These are phyloP conservation scores for Chirona hameri DNA, from an alignment of 2,888 invertebrate species.

Conservation along the genomic window DNA sequence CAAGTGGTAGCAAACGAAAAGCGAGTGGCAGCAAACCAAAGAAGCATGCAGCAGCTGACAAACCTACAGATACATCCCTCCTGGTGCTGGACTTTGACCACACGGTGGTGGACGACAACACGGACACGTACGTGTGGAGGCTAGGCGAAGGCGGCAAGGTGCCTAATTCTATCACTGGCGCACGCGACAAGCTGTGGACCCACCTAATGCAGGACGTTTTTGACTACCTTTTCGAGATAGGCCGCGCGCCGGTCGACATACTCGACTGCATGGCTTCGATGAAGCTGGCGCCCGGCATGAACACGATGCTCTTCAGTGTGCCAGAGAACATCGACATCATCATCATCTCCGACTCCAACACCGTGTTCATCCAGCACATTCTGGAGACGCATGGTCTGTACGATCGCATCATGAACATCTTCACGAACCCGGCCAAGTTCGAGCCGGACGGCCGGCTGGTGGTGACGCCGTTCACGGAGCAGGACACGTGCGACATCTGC, in stretches of 20 bases:
- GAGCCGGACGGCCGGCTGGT: not conserved
- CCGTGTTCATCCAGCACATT: slow-evolving; percentile 10
- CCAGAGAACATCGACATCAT: not conserved
- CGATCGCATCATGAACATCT: not conserved
- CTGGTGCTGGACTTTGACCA: slow-evolving; percentile 1
- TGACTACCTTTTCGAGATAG: not conserved
- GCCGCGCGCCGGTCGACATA: not conserved
- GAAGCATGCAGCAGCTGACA: not conserved
- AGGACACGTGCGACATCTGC: not conserved
- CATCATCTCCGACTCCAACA: slow-evolving; percentile 2
- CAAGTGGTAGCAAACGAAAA: not conserved
- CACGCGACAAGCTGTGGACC: not conserved
- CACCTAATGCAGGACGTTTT: slow-evolving; percentile 10
- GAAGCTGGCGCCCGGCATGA: slow-evolving; percentile 8
- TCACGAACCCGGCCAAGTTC: not conserved
- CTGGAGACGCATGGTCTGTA: not conserved
- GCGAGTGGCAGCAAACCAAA: not conserved
- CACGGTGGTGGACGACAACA: not conserved
- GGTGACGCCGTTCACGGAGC: not conserved
- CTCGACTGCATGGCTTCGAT: not conserved
- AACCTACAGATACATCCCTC: not conserved
- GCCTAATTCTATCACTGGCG: not conserved
- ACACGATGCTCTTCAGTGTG: not conserved
- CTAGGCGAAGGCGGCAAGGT: not conserved
- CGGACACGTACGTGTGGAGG: not conserved